Conservation (phyloP, 2,797 vertebrate genomes). For the Poecilia picta region DNA sequence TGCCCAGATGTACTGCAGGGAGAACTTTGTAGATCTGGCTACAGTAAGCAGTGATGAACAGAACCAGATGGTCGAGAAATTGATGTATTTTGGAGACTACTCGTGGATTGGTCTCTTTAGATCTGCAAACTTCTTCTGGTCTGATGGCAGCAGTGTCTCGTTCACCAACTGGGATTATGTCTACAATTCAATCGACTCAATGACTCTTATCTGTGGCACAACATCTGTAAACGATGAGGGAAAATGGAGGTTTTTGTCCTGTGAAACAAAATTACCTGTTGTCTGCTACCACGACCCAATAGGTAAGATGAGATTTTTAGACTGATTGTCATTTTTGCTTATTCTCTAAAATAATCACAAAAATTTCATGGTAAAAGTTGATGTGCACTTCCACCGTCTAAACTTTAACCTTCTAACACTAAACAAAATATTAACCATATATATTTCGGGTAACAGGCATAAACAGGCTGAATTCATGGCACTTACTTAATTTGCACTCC, state of each 20-base stretch:
- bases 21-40: constrained; percentile 1
- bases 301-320: constrained; percentile 4
- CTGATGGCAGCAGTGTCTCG: constrained; percentile 6
- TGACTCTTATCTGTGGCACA: neutral
- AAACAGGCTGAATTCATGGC: neutral
- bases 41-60: neutral
- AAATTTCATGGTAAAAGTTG: neutral
- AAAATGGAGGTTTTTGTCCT: neutral
- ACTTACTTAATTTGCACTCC: neutral
- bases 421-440: neutral
- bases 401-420: too few relatives aligned
- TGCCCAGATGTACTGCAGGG: constrained; percentile 32
- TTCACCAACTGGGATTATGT: neutral
- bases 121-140: constrained; percentile 16
- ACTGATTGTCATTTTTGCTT: neutral
- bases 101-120: constrained; percentile 40
- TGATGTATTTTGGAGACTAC: fast-evolving
- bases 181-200: neutral
- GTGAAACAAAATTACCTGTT: neutral
- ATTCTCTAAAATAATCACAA: neutral
- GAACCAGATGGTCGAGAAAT: neutral
- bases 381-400: too few relatives aligned
- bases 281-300: neutral
- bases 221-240: neutral
- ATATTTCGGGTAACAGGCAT: neutral